A percentile compares a stretch with the other conserved stretches of the same genome.
Evolutionary conservation across 2,113 vertebrate species (phyloP).

Genomic region (Loxodonta africana): DNA sequence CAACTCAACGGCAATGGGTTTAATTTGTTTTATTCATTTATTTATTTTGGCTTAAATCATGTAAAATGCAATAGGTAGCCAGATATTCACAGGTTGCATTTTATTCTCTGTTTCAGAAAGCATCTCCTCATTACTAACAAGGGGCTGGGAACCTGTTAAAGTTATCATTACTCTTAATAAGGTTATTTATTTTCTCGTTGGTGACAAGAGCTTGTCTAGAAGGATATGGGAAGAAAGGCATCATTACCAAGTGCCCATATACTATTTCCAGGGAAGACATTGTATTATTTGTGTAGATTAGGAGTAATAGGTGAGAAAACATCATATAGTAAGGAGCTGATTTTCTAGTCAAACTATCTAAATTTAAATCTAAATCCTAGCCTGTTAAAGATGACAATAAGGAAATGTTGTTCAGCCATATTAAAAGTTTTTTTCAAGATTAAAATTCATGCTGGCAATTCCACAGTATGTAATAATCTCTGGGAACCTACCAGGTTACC

Average conservation of each 20-base stretch:
- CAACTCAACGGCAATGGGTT: too few species aligned
- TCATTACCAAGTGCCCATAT: background rate
- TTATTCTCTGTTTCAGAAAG: conserved; percentile 27
- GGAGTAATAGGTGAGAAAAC: conserved; percentile 14
- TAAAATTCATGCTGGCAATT: conserved; percentile 50
- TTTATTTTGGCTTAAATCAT: background rate
- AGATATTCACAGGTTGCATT: background rate
- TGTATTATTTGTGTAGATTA: conserved; percentile 54
- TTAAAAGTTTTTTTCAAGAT: conserved; percentile 63
- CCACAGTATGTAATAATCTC: conserved; percentile 41
- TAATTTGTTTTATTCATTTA: too few species aligned
- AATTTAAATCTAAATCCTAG: conserved; percentile 63
- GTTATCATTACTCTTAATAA: conserved; percentile 62
- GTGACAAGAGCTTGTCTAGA: conserved; percentile 9
- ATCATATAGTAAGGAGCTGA: conserved; percentile 46
- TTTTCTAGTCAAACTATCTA: conserved; percentile 18
- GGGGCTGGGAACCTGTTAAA: conserved; percentile 18
- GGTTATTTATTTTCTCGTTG: conserved; percentile 52
- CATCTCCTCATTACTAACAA: conserved; percentile 40
- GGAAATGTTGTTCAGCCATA: conserved; percentile 25
- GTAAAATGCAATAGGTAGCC: conserved; percentile 5
- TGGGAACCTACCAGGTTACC: background rate
- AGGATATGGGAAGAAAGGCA: background rate
- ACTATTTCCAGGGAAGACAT: conserved; percentile 16
- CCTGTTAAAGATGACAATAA: conserved; percentile 16